Conservation (phyloP, 2,797 vertebrate species). For the Sus cebifrons region DNA sequence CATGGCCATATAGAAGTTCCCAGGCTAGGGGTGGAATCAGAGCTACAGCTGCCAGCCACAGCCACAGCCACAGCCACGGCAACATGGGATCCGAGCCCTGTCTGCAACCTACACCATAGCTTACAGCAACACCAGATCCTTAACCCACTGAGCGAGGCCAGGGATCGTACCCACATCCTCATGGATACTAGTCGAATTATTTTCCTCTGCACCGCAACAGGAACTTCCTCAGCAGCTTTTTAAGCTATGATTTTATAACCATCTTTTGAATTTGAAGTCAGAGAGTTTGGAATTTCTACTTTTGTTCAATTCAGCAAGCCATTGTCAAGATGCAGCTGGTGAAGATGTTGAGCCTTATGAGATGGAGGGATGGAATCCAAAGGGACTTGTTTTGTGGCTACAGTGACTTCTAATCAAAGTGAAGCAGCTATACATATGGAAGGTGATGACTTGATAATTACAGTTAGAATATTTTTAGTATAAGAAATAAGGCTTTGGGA, state of each 20-base stretch:
- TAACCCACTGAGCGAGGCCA: no score
- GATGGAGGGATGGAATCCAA: background rate
- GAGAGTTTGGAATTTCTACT: constrained; percentile 1
- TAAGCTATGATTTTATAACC: background rate
- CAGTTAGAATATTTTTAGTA: background rate
- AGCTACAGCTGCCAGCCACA: no score
- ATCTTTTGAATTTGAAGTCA: constrained; percentile 8
- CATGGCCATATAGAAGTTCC: no score
- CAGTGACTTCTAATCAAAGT: background rate
- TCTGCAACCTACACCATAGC: no score
- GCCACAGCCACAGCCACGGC: no score
- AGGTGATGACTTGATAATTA: constrained; percentile 4
- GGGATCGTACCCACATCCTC: no score
- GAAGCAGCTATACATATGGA: background rate
- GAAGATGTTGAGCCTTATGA: background rate
- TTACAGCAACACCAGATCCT: no score
- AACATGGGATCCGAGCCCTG: no score
- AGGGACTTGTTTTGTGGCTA: background rate
- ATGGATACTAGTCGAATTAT: no score
- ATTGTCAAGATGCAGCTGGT: background rate
- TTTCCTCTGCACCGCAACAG: no score
- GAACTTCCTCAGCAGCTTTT: background rate
- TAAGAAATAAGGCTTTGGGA: background rate
- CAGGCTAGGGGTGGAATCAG: no score
- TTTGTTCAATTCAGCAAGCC: background rate